These are phyloP conservation scores for Pseudomugil tenellus DNA, from an alignment of 2,797 vertebrate genomes.

Conservation along the genomic window DNA sequence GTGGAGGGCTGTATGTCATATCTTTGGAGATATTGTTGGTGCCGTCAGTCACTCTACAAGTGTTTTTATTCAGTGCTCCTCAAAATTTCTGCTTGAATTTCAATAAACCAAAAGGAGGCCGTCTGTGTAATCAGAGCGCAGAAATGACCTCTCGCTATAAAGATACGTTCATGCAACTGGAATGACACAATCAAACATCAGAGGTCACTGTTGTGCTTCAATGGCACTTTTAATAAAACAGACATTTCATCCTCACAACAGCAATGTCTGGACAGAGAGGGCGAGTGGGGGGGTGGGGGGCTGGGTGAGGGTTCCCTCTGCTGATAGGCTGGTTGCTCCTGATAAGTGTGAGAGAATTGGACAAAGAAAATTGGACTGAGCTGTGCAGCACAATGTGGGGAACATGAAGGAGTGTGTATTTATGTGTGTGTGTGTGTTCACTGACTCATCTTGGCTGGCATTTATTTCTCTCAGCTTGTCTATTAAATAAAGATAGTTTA, in stretches of 20 bases:
- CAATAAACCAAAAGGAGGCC: conserved; percentile 44
- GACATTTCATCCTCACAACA: conserved; percentile 90
- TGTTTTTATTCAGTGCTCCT: conserved; percentile 46
- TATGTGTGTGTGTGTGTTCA: conserved; percentile 38
- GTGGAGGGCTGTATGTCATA: conserved; percentile 30
- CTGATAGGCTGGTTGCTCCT: conserved; percentile 83
- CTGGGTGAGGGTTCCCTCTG: conserved; percentile 79
- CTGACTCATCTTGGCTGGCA: conserved; percentile 73
- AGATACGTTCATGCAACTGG: conserved; percentile 30
- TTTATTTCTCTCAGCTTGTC: conserved; percentile 57
- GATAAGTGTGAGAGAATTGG: conserved; percentile 78
- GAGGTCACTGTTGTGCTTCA: conserved; percentile 87
- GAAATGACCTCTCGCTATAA: conserved; percentile 28
- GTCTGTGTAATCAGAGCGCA: conserved; percentile 40
- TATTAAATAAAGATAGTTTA: conserved; percentile 61
- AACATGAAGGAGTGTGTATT: conserved; percentile 50
- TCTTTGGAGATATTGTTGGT: conserved; percentile 20
- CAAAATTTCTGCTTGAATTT: conserved; percentile 42
- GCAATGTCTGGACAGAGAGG: conserved; percentile 88
- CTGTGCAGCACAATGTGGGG: conserved; percentile 68
- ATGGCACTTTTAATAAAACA: conserved; percentile 90
- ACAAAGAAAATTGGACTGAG: conserved; percentile 76
- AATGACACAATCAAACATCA: conserved; percentile 80
- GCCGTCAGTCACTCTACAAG: conserved; percentile 48
- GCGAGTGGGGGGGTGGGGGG: conserved; percentile 68